A percentile compares a stretch with the other conserved stretches of the same genome.
Conservation (phyloP, 2,113 vertebrate genomes). For the Corythoichthys haematopterus region DNA sequence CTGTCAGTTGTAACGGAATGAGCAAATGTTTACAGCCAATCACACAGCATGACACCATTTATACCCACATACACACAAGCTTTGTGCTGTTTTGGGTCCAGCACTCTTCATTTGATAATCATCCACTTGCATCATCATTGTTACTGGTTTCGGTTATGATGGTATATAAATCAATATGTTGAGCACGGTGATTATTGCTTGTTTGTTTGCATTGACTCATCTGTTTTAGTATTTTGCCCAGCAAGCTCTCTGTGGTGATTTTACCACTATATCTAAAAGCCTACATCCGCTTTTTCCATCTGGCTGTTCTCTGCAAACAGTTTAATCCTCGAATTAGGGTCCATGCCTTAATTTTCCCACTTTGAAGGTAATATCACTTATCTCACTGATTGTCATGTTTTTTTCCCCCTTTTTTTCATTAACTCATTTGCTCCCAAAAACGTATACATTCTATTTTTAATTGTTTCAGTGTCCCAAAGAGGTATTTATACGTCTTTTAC, state of each 20-base stretch:
- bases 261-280: background rate
- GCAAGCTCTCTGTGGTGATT: constrained; percentile 6
- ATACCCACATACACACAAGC: constrained; percentile 28
- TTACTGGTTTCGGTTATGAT: constrained; percentile 38
- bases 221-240: constrained; percentile 23
- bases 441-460: too few relatives aligned
- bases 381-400: background rate
- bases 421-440: too few relatives aligned
- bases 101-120: constrained; percentile 35
- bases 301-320: background rate
- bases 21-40: constrained; percentile 59
- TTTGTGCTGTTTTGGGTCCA: constrained; percentile 32
- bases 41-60: constrained; percentile 43
- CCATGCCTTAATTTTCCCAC: background rate
- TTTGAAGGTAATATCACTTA: background rate
- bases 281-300: background rate
- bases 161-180: constrained; percentile 26
- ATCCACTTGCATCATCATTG: constrained; percentile 33
- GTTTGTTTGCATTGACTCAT: constrained; percentile 1
- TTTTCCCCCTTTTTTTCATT: too few relatives aligned
- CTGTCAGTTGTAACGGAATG: constrained; percentile 55
- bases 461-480: too few relatives aligned
- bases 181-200: constrained; percentile 20
- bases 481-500: too few relatives aligned
- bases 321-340: background rate